Percentiles rank a stretch among this genome's conserved stretches.
Evolutionary conservation across 2,797 vertebrate species (phyloP).

Genomic region (Molossus molossus): DNA sequence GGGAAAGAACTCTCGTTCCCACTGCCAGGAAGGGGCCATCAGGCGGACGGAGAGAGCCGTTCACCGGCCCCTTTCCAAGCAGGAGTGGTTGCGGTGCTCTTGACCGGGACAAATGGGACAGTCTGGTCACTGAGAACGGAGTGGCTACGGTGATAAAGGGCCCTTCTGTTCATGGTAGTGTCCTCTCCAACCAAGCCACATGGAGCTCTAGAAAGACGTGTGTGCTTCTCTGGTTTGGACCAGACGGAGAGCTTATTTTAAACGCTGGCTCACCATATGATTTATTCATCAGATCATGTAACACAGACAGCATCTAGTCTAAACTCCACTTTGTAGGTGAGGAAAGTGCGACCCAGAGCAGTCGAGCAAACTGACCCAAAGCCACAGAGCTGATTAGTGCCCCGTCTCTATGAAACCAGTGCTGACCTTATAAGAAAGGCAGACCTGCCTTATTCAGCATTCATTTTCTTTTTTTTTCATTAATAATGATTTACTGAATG

Average conservation of each 20-base stretch:
- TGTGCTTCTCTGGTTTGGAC: slow-evolving; percentile 36
- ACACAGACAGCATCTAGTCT: background rate
- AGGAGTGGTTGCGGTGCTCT: background rate
- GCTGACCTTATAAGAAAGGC: background rate
- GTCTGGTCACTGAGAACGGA: background rate
- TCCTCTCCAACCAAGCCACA: slow-evolving; percentile 20
- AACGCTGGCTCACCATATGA: slow-evolving; percentile 11
- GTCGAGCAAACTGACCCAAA: background rate
- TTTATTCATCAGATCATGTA: slow-evolving; percentile 7
- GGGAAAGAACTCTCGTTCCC: slow-evolving; percentile 59
- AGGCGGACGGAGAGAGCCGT: slow-evolving; percentile 26
- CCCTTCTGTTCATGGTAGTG: background rate
- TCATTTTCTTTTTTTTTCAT: slow-evolving; percentile 22
- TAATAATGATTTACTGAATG: slow-evolving; percentile 19
- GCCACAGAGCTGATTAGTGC: background rate
- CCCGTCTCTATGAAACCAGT: background rate
- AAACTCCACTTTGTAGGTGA: slow-evolving; percentile 25
- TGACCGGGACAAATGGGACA: slow-evolving; percentile 33
- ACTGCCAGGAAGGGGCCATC: slow-evolving; percentile 9
- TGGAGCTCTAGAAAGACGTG: background rate
- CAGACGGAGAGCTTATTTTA: slow-evolving; percentile 42
- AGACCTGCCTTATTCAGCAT: background rate
- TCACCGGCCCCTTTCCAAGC: slow-evolving; percentile 5
- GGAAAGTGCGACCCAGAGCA: slow-evolving; percentile 8
- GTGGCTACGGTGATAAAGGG: background rate